Base-by-base conservation (phyloP, 2,797 vertebrate genomes). In the Micromesistius poutassou region DNA sequence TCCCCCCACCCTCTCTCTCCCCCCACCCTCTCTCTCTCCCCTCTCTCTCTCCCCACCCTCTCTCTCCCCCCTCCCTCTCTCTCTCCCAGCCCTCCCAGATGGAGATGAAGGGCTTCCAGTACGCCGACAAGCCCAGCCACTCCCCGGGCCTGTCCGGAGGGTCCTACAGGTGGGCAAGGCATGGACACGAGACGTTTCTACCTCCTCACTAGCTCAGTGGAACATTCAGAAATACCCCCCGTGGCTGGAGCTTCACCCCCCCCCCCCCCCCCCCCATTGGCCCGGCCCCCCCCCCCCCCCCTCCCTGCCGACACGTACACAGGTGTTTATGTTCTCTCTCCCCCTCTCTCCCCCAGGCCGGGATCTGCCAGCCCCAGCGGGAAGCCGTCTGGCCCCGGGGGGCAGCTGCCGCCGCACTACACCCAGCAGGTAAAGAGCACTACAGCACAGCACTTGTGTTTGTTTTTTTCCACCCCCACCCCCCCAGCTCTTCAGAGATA, bases 31-130 rank as follows among this genome's bases (percentile, higher is more conserved):
- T 4, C 31, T 31, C 31, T 4, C 31, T 31, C 31, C 31, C 31
- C 31, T 4, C 31, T 31, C 31, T 31, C 31, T 31, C 31, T 4
- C 31, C 4, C 31, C 33, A 2, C 40, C 12, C 40, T 16, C 40
- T 2, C 40, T 4, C 12, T 77, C 28, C 28, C 22, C 3, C n/a
- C 7, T 71, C 76, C 35, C 1, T 66, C 3, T 83, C 35, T 66
- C 80, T 71, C 83, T 80, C 1, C 50, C 83, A 98, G 96, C 94
- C 94, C 71, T 96, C 97, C 76, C 97, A 97, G 85, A 95, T 98
- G 96, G 98, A 99, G 91, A 95, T 99, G 93, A 99, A 99, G 92
- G 95, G 96, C 76, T 99, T 98, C 91, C 97, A 97, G 92, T 99
- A 97, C 85, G 87, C 97, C 5, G 98, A 99, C 74, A 99, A 99